A percentile compares a stretch with the other conserved stretches of the same genome.
These are phyloP conservation scores for Amphiprion percula DNA, from an alignment of 2,113 vertebrate species.

Conservation along the genomic window DNA sequence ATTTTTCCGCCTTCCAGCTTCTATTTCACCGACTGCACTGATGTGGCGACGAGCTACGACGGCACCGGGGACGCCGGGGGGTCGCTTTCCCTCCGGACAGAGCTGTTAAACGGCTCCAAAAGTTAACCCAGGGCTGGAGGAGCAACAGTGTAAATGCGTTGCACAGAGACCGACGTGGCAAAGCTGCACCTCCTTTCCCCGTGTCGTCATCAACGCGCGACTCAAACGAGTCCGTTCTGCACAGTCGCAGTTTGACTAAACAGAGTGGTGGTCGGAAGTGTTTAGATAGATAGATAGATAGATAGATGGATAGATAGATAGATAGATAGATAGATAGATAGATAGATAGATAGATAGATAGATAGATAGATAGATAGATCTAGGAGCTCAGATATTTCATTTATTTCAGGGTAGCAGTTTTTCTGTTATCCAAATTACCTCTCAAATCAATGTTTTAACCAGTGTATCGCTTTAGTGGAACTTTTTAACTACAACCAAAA, in stretches of 20 bases:
- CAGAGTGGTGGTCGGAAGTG: conserved; percentile 1
- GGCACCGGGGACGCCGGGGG: background rate
- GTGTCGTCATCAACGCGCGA: conserved; percentile 80
- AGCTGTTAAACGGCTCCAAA: conserved; percentile 54
- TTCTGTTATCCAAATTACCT: too few species aligned
- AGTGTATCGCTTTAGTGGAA: too few species aligned
- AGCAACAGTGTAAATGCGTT: conserved; percentile 74
- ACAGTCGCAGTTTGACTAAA: conserved; percentile 57
- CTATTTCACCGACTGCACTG: conserved; percentile 21
- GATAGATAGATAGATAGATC: too few species aligned
- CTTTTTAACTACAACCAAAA: too few species aligned
- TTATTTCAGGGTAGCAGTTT: too few species aligned
- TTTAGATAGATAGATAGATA: too few species aligned
- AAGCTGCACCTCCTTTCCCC: conserved; percentile 69
- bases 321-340: too few species aligned
- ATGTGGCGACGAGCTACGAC: conserved; percentile 8
- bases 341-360: too few species aligned
- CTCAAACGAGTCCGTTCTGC: conserved; percentile 12
- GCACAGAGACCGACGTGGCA: conserved; percentile 87
- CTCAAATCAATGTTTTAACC: too few species aligned
- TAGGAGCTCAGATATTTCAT: background rate
- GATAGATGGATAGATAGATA: too few species aligned
- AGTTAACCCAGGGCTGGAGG: conserved; percentile 57
- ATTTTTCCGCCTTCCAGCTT: conserved; percentile 69
- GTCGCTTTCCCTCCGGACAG: background rate